phyloP scores from a whole-genome alignment of 2,888 invertebrate genomes.

The Rhingia rostrata region DNA sequence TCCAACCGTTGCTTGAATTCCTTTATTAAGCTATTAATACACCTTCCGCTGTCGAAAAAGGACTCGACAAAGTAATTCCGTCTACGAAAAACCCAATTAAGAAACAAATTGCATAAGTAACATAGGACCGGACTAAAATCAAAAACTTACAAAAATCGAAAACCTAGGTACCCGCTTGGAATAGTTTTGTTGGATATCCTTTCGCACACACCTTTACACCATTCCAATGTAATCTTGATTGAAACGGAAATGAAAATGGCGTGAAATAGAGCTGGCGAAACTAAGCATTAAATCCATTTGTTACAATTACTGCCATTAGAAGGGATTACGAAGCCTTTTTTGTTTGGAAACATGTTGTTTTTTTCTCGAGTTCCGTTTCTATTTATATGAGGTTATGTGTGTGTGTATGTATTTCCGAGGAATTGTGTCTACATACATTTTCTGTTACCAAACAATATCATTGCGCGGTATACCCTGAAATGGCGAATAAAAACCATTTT shows the following conservation, averaged over 20 bases:
- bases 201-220: conserved; percentile 42
- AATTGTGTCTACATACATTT: conserved; percentile 10
- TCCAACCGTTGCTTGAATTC: conserved; percentile 16
- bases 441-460: conserved; percentile 21
- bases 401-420: conserved; percentile 1
- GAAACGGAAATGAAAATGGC: conserved; percentile 68
- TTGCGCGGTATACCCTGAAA: conserved; percentile 19
- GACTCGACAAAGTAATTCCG: conserved; percentile 34
- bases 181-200: conserved; percentile 29
- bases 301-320: conserved; percentile 66
- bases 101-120: conserved; percentile 50
- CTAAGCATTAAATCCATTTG: conserved; percentile 68
- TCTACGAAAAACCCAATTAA: conserved; percentile 52
- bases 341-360: too few relatives aligned
- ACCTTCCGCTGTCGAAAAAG: conserved; percentile 13
- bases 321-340: conserved; percentile 55
- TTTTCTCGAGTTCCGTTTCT: conserved; percentile 10
- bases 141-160: conserved; percentile 2
- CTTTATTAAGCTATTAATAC: conserved; percentile 23
- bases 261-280: conserved; percentile 65
- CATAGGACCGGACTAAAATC: conserved; percentile 13
- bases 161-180: background rate
- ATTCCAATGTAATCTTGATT: conserved; percentile 58
- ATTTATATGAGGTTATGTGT: conserved; percentile 6
- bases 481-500: conserved; percentile 11